Evolutionary conservation across 2,797 vertebrate species (phyloP), one percentile per base, ranked within the genome.

Genomic region (Natrix natrix): DNA sequence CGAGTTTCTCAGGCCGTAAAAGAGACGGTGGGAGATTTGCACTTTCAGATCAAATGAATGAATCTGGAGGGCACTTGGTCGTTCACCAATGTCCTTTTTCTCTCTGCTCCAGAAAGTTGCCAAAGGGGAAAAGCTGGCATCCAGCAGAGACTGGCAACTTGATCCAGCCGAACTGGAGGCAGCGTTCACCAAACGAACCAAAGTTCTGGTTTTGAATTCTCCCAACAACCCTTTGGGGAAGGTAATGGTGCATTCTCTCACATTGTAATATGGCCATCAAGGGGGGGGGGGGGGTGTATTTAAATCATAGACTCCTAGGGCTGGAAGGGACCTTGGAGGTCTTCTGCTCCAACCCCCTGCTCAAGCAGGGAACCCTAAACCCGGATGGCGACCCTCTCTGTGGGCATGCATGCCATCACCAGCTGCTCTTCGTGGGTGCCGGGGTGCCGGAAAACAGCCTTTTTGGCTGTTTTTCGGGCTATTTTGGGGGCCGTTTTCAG

Each of bases 151-250:
- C 96, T 99, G 99, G 99, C 96, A 97, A 91, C 97, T 99, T 93
- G 98, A 98, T 93, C 96, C 98, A 0, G 95, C 96, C 0, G 99
- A 99, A 95, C 97, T 99, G 95, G 97, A 98, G 92, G 98, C 98
- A 96, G 99, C 99, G 97, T 98, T 99, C 96, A 98, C 95, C 5
- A 57, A 98, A 52, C 97, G 91, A 60, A 99, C 99, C 88, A 99
- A 99, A 98, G 98, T 98, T 91, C 97, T 99, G 0, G 95, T 99
- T 37, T 97, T 99, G 92, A 99, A 99, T 96, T 99, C 98, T 7
- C 99, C 99, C 92, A 99, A 98, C 98, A 99, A 99, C 96, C 99
- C 99, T 1, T 93, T 99, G 94, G 99, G 99, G 92, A 99, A 99
- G 98, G 99, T 99, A 96, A 97, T 86, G 5, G 1, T 14, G 8